Evolutionary conservation across 2,797 vertebrate genomes (phyloP).

Genomic region (Liasis olivaceus): DNA sequence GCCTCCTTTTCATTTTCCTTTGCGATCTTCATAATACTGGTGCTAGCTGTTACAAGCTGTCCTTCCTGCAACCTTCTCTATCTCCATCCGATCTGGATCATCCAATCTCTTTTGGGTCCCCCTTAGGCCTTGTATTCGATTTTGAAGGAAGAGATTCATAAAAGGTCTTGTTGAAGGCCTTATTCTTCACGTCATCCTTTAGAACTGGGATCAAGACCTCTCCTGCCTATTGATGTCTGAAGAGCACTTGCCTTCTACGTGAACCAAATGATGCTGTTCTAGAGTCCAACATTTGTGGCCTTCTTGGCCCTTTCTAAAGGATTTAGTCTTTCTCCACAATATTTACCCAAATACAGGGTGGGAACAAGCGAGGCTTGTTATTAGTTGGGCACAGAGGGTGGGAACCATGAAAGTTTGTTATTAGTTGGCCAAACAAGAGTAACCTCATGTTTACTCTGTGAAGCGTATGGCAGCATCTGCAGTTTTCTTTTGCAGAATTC

Average conservation of each 20-base stretch:
- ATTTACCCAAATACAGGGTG: neutral
- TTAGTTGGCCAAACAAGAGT: neutral
- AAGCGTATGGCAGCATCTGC: neutral
- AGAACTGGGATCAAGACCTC: neutral
- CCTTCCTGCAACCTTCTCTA: neutral
- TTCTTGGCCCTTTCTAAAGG: neutral
- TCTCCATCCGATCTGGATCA: neutral
- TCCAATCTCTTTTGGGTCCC: neutral
- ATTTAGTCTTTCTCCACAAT: neutral
- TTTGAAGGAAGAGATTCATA: neutral
- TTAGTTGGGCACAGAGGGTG: neutral
- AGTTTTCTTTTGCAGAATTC: neutral
- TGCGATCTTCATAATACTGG: neutral
- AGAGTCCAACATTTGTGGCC: neutral
- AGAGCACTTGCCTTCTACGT: neutral
- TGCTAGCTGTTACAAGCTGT: neutral
- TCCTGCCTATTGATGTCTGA: neutral
- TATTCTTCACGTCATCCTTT: neutral
- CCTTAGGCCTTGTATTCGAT: neutral
- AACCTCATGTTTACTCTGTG: neutral
- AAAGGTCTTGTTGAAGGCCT: neutral
- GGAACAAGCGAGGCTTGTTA: neutral
- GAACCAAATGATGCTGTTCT: neutral
- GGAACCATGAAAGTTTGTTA: neutral
- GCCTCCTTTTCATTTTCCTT: neutral